These are phyloP conservation scores for Calidris pugnax DNA, from an alignment of 2,113 vertebrate species.

Conservation along the genomic window DNA sequence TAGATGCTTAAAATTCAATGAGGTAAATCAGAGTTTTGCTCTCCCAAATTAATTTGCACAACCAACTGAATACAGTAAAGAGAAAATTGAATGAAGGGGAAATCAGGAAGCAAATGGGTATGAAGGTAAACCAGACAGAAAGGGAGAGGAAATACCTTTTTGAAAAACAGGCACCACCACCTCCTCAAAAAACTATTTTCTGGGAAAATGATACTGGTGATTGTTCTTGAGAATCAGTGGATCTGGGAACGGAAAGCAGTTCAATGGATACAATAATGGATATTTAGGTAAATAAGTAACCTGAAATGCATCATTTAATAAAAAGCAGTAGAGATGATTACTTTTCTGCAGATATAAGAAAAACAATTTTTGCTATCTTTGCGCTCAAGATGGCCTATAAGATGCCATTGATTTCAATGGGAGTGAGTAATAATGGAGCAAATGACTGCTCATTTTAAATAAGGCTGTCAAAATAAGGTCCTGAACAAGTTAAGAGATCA, in stretches of 20 bases:
- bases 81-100: neutral
- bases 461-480: neutral
- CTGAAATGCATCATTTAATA: neutral
- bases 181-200: neutral
- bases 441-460: neutral
- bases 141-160: neutral
- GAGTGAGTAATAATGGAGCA: neutral
- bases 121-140: neutral
- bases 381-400: neutral
- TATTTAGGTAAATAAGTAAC: neutral
- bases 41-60: neutral
- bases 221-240: neutral
- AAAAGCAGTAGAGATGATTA: neutral
- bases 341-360: neutral
- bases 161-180: neutral
- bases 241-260: neutral
- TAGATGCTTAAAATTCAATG: neutral
- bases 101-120: neutral
- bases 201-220: neutral
- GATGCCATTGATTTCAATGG: neutral
- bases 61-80: neutral
- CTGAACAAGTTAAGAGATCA: neutral
- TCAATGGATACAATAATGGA: neutral
- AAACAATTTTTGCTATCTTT: neutral
- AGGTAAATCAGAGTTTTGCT: neutral